Base-by-base conservation (phyloP, 2,113 vertebrate species). In the Pseudopipra pipra region DNA sequence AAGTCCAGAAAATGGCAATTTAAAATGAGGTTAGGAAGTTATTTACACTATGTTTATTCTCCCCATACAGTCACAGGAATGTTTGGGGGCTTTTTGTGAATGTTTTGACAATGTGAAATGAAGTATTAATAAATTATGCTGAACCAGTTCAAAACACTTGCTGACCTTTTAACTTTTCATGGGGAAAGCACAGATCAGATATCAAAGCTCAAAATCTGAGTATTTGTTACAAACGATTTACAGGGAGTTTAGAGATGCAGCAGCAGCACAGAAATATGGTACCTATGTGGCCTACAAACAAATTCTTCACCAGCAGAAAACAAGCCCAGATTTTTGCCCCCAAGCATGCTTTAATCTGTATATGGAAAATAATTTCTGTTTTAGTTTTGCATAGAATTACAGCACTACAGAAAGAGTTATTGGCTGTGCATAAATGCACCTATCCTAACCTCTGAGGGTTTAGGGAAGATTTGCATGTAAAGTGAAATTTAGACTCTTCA, bases 1-100 rank as follows among this genome's bases (percentile, higher is more conserved):
- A 94, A 49, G 33, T 85, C 59, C 93, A 93, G 39, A 89, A 89
- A 22, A 66, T 37, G 87, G 63, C 30, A 82, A 80, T 95, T 93
- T 87, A 52, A 96, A 84, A 91, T 61, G 20, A 56, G 20, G 46
- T 43, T 70, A 35, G 39, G 46, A 88, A 85, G 52, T 78, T 72
- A 87, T 85, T 91, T 94, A 56, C 39, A 70, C 86, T 56, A 12
- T 62, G 55, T 94, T 92, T 95, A 51, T 39, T 66, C 63, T 70
- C 71, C 22, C 39, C 61, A 4, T 37, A 84, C 2, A 23, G 43
- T 20, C 31, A 89, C 70, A 85, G 21, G 19, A 59, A 85, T 22
- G 7, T 59, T 83, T 73, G 58, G 33, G 76, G 71, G 35, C 21
- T 90, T 80, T 76, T 81, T 47, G n/a, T 65, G 39, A 90, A 68